phyloP scores from a whole-genome alignment of 92 coral and sea anemone species.

The Parazoanthus swiftii region DNA sequence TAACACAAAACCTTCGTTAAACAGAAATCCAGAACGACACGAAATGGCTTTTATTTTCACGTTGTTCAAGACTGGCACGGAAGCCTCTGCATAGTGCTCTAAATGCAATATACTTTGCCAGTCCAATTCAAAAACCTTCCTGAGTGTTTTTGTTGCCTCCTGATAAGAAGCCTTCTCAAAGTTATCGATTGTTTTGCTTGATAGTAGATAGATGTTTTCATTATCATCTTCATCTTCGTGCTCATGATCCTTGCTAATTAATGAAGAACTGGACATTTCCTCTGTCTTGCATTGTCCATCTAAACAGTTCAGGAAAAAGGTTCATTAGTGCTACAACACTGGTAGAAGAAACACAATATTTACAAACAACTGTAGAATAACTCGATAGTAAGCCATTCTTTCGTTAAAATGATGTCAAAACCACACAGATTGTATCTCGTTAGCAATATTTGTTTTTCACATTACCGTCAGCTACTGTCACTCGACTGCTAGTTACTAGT shows the following conservation, averaged over 20 bases:
- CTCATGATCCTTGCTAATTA: background rate
- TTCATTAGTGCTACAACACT: no score
- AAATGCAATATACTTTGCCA: background rate
- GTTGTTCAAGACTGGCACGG: background rate
- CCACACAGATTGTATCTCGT: no score
- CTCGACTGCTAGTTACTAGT: no score
- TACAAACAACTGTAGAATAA: no score
- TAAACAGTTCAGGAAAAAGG: no score
- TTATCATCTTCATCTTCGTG: background rate
- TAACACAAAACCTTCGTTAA: slow-evolving; percentile 5
- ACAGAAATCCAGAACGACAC: background rate
- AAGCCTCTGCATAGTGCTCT: background rate
- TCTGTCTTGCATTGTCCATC: no score
- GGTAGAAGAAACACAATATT: no score
- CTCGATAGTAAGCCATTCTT: no score
- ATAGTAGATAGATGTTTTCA: background rate
- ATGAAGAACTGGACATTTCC: no score
- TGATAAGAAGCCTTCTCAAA: background rate
- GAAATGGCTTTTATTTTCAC: background rate
- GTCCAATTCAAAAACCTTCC: background rate
- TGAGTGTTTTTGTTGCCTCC: background rate
- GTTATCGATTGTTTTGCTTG: background rate
- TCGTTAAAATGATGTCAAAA: no score
- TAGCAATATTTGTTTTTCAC: no score
- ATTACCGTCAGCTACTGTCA: no score